Base-by-base conservation (phyloP, 2,888 invertebrate genomes). In the Melinaea marsaeus region DNA sequence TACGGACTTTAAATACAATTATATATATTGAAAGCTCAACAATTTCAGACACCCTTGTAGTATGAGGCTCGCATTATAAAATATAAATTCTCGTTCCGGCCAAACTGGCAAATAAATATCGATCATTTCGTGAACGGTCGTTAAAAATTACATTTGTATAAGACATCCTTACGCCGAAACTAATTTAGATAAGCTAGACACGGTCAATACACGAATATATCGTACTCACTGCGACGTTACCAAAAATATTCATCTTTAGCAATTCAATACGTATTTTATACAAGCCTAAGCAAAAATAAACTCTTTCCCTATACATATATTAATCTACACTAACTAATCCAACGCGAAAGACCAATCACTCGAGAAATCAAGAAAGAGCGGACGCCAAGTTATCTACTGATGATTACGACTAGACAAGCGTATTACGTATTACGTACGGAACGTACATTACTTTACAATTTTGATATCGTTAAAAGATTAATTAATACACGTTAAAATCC, bases 251-350 rank as follows among this genome's bases (percentile, higher is more conserved):
- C 70, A 77, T 86, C 81, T 84, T 84, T 83, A 78, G 88, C 88
- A 87, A 87, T 89, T 78, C 78, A 86, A 84, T 77, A 82, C 77
- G 71, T 75, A 83, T 81, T 81, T 81, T 81, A 84, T 88, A 86
- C 73, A 87, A 88, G 90, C 89, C 84, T 86, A 88, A 89, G 90
- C 90, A 90, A 89, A 89, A 89, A 89, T 89, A 89, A 89, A 84
- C 81, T 89, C 86, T 88, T 84, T 81, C 74, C 79, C 75, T 84
- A 81, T 81, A 69, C 63, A 63, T 69, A 69, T 57, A 34, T 64
- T 71, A 69, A 62, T 61, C 65, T 74, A 74, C 69, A 62, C 74
- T 76, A 77, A 72, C 72, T 69, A 72, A 72, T 69, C 72, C 76
- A 71, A 73, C 72, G 69, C 72, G 71, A 64, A 70, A 76, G 76